Evolutionary conservation across 2,888 invertebrate species (phyloP).

Genomic region (Rosalia funebris): DNA sequence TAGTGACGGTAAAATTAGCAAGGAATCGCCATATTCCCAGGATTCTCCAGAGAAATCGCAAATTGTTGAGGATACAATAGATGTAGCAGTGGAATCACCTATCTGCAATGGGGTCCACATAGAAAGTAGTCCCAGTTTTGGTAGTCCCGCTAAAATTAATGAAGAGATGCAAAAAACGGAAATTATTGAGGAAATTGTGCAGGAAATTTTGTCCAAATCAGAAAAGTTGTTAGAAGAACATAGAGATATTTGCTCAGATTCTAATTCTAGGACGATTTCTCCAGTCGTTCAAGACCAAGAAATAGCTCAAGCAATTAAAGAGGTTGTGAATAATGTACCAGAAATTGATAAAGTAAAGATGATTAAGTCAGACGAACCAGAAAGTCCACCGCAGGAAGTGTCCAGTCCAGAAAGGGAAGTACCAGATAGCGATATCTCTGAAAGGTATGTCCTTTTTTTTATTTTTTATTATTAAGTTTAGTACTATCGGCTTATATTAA

Average conservation of each 20-base stretch:
- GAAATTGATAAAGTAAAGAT: conserved; percentile 37
- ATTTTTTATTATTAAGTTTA: too few species aligned
- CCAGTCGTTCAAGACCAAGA: conserved; percentile 68
- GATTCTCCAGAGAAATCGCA: conserved; percentile 61
- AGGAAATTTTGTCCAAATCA: conserved; percentile 66
- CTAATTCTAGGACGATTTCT: conserved; percentile 48
- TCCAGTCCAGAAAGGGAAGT: conserved; percentile 69
- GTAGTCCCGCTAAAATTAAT: conserved; percentile 58
- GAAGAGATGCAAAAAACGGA: conserved; percentile 60
- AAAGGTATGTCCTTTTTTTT: conserved; percentile 65
- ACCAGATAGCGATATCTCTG: conserved; percentile 75
- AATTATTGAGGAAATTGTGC: conserved; percentile 66
- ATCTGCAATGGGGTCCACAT: conserved; percentile 63
- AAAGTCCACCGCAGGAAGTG: conserved; percentile 46
- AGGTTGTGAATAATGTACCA: conserved; percentile 63
- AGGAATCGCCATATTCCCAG: conserved; percentile 69
- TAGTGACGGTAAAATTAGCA: conserved; percentile 71
- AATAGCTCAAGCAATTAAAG: conserved; percentile 66
- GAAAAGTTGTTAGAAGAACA: conserved; percentile 65
- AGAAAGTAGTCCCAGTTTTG: conserved; percentile 60
- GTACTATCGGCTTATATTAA: too few species aligned
- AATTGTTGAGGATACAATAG: conserved; percentile 48
- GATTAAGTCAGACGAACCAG: conserved; percentile 10
- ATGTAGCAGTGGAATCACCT: conserved; percentile 52
- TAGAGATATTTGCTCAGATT: conserved; percentile 41